Conservation (phyloP, 2,888 invertebrate species). For the Xestia rhomboidea region DNA sequence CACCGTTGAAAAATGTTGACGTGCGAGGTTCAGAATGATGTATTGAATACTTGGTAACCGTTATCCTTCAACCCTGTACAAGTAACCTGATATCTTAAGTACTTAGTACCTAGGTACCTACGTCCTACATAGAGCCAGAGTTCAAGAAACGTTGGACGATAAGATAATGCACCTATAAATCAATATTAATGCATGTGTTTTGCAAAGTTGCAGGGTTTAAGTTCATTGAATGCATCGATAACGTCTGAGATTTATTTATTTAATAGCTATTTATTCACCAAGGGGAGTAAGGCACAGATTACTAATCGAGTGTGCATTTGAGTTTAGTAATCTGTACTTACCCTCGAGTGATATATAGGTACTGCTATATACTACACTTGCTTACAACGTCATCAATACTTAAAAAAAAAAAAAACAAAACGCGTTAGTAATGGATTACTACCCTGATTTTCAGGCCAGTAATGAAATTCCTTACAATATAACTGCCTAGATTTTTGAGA, state of each 20-base stretch:
- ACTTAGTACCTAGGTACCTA: neutral
- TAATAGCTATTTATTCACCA: too few species aligned
- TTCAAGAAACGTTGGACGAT: constrained; percentile 35
- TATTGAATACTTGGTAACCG: neutral
- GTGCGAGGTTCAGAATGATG: neutral
- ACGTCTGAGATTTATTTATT: neutral
- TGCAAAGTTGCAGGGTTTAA: constrained; percentile 40
- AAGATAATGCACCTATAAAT: constrained; percentile 35
- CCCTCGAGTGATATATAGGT: too few species aligned
- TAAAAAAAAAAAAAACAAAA: too few species aligned
- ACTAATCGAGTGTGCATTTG: too few species aligned
- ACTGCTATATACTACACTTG: too few species aligned
- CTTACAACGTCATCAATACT: too few species aligned
- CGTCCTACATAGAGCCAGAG: constrained; percentile 3
- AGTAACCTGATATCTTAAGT: neutral
- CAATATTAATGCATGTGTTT: constrained; percentile 17
- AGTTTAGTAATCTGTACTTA: too few species aligned
- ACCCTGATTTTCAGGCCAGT: too few species aligned
- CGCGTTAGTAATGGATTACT: too few species aligned
- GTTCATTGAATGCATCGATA: constrained; percentile 36
- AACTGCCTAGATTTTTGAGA: too few species aligned
- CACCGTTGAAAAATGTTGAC: neutral
- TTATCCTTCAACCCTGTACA: neutral
- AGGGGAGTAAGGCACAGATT: too few species aligned
- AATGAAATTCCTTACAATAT: too few species aligned